Percentiles rank a stretch among this genome's conserved stretches.
These are phyloP conservation scores for Mesorhabditis spiculigera DNA, from an alignment of 2,888 invertebrate species.

Conservation along the genomic window DNA sequence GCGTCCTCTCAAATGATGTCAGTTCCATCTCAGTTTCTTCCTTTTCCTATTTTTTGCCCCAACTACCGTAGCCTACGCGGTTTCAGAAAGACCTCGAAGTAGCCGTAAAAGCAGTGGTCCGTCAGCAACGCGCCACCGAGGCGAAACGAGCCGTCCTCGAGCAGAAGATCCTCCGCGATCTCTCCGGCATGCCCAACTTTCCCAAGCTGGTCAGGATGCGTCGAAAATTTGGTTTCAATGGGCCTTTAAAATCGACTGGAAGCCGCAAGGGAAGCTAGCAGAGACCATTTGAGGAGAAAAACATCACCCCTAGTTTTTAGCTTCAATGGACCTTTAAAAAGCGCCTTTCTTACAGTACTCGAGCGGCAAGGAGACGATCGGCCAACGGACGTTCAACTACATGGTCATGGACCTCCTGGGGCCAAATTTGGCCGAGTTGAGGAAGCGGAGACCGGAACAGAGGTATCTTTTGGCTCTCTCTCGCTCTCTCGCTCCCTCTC, in stretches of 20 bases:
- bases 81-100: too few species aligned
- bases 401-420: background rate
- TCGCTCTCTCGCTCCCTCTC: too few species aligned
- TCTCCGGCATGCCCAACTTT: background rate
- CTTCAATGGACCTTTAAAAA: background rate
- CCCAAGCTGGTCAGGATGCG: background rate
- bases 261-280: too few species aligned
- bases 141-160: conserved; percentile 3
- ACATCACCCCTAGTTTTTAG: too few species aligned
- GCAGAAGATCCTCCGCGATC: background rate
- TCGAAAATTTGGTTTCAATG: too few species aligned
- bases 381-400: background rate
- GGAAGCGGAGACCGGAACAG: background rate
- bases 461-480: background rate
- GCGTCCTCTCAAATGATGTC: too few species aligned
- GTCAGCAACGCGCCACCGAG: background rate
- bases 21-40: too few species aligned
- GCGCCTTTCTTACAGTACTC: background rate
- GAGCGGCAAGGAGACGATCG: background rate
- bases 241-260: too few species aligned
- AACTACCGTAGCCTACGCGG: too few species aligned
- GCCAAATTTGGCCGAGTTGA: background rate
- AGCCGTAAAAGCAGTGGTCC: too few species aligned
- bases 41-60: too few species aligned
- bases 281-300: too few species aligned